Base-by-base conservation (phyloP, 2,113 vertebrate species). In the Rhipidura dahli region DNA sequence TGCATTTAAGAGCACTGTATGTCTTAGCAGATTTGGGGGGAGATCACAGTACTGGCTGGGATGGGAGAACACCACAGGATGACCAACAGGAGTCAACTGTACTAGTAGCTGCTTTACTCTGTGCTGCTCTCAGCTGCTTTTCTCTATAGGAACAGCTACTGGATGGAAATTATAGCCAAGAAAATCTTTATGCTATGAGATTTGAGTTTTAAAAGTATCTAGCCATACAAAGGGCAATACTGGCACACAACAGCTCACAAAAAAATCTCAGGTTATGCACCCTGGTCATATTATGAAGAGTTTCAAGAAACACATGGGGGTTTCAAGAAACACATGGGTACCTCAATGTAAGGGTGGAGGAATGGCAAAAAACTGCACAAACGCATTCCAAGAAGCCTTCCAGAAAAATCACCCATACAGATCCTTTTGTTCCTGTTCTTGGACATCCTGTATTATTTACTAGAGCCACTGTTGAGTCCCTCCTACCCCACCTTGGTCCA, bases 51-150 rank as follows among this genome's bases (percentile, higher is more conserved):
- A 37, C 15, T 50, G 24, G 47, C 35, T 56, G 24, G 14, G 28
- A 66, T 14, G 24, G 50, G 20, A 73, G 12, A 90, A 40, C 7
- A 11, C 8, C 40, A 15, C 44, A 85, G 42, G 21, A 22, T 60
- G 37, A 60, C 40, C 28, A 75, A 27, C 7, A 75, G 26, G 31
- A 89, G 8, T 31, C 11, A 63, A 18, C 5, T n/a, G 9, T 20
- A 69, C 45, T 31, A 39, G n/a, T 37, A 35, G 7, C 16, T 79
- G 21, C 19, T 69, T 80, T 59, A 51, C 5, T 84, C n/a, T 20
- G 8, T 0, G 0, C 19, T 72, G 76, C 20, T 53, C 56, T 59
- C 33, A 30, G 40, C 13, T 53, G 13, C 30, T 30, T 45, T 77
- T 69, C 50, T 45, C 17, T 28, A 59, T 3, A 66, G 33, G 1